Base-by-base conservation (phyloP, 1,140 invertebrate species). In the Notospermus geniculatus region DNA sequence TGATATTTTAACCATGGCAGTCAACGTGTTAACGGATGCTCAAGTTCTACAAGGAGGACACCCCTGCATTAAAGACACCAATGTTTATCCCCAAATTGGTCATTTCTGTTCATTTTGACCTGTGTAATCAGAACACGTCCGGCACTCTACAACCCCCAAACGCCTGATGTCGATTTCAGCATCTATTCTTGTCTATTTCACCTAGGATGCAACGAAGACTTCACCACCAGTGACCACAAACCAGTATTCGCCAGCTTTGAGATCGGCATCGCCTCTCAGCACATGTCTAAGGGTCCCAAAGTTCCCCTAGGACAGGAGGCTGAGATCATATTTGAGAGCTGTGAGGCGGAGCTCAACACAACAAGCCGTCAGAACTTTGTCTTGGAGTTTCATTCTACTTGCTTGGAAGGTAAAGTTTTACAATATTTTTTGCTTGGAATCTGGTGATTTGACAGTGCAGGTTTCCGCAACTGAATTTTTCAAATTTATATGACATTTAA, bases 201-300 rank as follows among this genome's bases (percentile, higher is more conserved):
- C n/a, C n/a, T n/a, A n/a, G 79, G 79, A 22, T 70, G 67, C 60
- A 71, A 69, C 17, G 71, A 79, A 22, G 72, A 72, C 22, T 64
- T 80, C 15, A 60, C 73, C 7, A 73, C 77, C 59, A 81, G 80
- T 65, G 80, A 81, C 59, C 80, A 81, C 58, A 67, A 78, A 27
- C 80, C 80, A 17, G 76, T 81, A 11, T 81, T 81, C 65, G 67
- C 72, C 0, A 78, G 75, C 1, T 81, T 81, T 59, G 74, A 75
- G 46, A 66, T 80, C 25, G 76, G 75, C 1, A 71, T 80, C 23
- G 62, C 67, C 2, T 75, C 76, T 7, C 74, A 75, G 58, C 76
- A 7, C 46, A 27, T 50, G 74, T 69, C 68, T 75, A 2, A 71
- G 72, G 63, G 73, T 69, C 54, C 55, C 71, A 39, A 67, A n/a